These are phyloP conservation scores for Chaunax sp. DNA, from an alignment of 2,797 vertebrate species.

Conservation along the genomic window DNA sequence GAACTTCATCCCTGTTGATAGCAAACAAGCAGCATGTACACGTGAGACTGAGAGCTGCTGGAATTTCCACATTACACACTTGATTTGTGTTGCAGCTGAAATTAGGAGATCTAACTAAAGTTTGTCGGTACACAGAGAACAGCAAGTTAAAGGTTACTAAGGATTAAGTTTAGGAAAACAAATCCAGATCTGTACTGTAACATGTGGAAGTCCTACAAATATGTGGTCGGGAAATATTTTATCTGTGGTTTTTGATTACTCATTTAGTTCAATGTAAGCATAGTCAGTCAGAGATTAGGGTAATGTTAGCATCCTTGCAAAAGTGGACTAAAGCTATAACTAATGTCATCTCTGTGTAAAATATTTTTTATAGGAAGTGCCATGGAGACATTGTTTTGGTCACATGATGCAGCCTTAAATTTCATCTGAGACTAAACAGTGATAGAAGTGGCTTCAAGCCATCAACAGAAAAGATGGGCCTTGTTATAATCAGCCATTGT, in stretches of 20 bases:
- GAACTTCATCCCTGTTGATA: constrained; percentile 69
- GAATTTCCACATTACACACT: constrained; percentile 61
- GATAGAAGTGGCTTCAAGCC: no score
- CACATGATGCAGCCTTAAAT: no score
- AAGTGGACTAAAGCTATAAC: no score
- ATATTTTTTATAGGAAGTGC: no score
- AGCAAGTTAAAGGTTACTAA: constrained; percentile 58
- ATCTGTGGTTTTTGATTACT: neutral
- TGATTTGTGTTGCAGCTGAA: constrained; percentile 60
- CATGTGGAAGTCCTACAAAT: neutral
- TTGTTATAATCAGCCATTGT: no score
- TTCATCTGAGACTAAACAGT: no score
- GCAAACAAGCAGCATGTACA: constrained; percentile 67
- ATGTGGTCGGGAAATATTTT: constrained; percentile 14
- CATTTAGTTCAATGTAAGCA: neutral
- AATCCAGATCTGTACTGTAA: constrained; percentile 25
- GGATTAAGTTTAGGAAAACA: constrained; percentile 38
- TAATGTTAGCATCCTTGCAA: no score
- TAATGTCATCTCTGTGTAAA: no score
- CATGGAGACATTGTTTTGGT: no score
- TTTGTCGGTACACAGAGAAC: constrained; percentile 59
- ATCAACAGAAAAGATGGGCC: no score
- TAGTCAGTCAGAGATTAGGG: no score
- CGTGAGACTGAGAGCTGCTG: constrained; percentile 43
- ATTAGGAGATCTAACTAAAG: constrained; percentile 58